phyloP scores from a whole-genome alignment of 2,797 vertebrate genomes.

The Poeciliopsis turneri region DNA sequence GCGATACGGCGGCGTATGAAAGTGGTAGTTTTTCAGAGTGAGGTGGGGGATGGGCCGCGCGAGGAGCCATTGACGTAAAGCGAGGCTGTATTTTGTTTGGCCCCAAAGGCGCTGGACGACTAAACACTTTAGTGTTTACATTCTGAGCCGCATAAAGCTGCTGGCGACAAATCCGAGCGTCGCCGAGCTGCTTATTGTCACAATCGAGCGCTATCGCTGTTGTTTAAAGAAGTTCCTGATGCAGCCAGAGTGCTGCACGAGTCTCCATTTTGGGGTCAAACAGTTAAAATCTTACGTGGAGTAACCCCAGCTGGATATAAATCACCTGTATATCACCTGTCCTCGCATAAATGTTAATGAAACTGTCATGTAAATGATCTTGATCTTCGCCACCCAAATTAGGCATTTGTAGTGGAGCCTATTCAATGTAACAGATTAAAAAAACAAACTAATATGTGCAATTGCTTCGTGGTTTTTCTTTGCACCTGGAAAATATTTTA shows the following conservation, averaged over 20 bases:
- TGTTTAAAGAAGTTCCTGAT: background rate
- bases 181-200: background rate
- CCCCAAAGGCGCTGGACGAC: slow-evolving; percentile 24
- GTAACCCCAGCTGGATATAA: background rate
- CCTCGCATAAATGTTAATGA: background rate
- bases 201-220: too few species aligned
- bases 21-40: slow-evolving; percentile 30
- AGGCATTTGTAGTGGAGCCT: background rate
- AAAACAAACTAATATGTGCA: background rate
- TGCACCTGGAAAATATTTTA: background rate
- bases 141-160: background rate
- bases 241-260: background rate
- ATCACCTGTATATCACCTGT: background rate
- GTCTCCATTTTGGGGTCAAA: background rate
- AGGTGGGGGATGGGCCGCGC: slow-evolving; percentile 75
- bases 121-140: slow-evolving; percentile 9
- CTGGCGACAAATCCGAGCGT: background rate
- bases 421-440: background rate
- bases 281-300: background rate
- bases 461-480: background rate
- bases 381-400: background rate
- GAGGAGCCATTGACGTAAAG: slow-evolving; percentile 72
- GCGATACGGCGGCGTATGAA: slow-evolving; percentile 33
- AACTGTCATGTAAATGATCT: background rate
- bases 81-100: slow-evolving; percentile 65